Evolutionary conservation across 2,888 invertebrate genomes (phyloP).

Genomic region (Cartodere bifasciata): DNA sequence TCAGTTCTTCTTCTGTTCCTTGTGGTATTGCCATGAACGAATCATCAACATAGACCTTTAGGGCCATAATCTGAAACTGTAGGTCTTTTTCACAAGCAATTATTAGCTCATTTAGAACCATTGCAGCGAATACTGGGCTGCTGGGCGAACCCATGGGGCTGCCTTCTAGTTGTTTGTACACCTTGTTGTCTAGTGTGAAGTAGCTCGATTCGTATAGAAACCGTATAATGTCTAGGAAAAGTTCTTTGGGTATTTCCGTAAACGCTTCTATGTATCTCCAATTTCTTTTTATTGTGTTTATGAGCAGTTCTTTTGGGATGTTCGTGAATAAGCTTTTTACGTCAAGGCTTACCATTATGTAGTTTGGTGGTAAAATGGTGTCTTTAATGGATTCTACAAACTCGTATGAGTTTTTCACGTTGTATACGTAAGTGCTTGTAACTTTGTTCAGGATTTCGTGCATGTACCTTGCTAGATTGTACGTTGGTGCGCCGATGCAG

Average conservation of each 20-base stretch:
- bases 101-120: too few relatives aligned
- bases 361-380: neutral
- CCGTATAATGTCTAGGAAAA: neutral
- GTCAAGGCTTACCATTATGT: neutral
- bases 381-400: neutral
- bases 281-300: neutral
- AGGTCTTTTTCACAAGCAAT: too few relatives aligned
- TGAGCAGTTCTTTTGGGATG: neutral
- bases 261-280: conserved; percentile 1
- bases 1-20: too few relatives aligned
- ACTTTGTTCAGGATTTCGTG: neutral
- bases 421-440: neutral
- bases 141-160: too few relatives aligned
- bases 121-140: too few relatives aligned
- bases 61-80: too few relatives aligned
- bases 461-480: neutral
- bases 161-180: neutral
- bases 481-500: neutral
- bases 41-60: too few relatives aligned
- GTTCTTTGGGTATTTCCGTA: conserved; percentile 1
- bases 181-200: neutral
- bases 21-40: too few relatives aligned
- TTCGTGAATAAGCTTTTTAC: neutral
- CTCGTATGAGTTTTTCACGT: neutral
- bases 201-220: conserved; percentile 1